Evolutionary conservation across 1,140 invertebrate species (phyloP).

Genomic region (Paralvinella palmiformis): DNA sequence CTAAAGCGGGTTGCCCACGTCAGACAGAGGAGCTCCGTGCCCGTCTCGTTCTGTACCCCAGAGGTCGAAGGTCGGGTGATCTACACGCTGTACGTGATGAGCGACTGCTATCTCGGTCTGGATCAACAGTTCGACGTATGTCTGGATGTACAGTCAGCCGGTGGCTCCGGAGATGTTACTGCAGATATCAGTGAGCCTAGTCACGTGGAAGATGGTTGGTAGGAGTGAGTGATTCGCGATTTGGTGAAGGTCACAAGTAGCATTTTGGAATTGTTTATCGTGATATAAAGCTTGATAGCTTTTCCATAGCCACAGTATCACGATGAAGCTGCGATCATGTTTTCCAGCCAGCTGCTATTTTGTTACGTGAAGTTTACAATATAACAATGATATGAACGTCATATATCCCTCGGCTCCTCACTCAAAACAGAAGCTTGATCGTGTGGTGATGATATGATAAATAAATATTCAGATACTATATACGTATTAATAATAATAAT

Average conservation of each 20-base stretch:
- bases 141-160: slow-evolving; percentile 34
- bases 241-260: neutral
- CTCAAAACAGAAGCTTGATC: too few species aligned
- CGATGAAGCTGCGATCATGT: neutral
- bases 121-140: slow-evolving; percentile 82
- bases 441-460: too few species aligned
- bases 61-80: slow-evolving; percentile 59
- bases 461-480: too few species aligned
- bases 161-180: neutral
- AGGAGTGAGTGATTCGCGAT: neutral
- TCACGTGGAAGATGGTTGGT: neutral
- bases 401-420: too few species aligned
- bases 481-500: too few species aligned
- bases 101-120: slow-evolving; percentile 88
- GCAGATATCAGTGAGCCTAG: slow-evolving; percentile 2
- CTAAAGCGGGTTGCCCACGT: slow-evolving; percentile 65
- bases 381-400: too few species aligned
- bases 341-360: too few species aligned
- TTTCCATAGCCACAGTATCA: neutral
- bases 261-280: neutral
- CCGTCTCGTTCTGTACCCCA: slow-evolving; percentile 65
- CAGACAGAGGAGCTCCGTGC: slow-evolving; percentile 36
- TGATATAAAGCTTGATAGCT: neutral
- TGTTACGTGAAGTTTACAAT: too few species aligned
- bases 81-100: slow-evolving; percentile 81